Percentiles rank a stretch among this genome's conserved stretches.
Evolutionary conservation across 2,113 vertebrate species (phyloP).

Genomic region (human (Homo sapiens)): DNA sequence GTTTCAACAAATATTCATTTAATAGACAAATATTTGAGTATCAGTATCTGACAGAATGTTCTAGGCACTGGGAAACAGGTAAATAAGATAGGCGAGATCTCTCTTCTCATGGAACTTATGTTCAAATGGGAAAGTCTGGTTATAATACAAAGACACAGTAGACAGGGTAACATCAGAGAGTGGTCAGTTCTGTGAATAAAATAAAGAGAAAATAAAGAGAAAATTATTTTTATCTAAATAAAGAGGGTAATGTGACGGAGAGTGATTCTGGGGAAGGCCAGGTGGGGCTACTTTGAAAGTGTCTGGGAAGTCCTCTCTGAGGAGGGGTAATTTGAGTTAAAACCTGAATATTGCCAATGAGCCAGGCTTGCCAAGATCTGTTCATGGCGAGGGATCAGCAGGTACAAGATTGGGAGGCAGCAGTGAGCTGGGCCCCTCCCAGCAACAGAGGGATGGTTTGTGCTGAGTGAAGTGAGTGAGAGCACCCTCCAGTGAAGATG

Average conservation of each 20-base stretch:
- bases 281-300: not conserved
- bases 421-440: not conserved
- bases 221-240: not conserved
- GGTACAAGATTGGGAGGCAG: not conserved
- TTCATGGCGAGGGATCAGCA: not conserved
- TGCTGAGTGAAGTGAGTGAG: not conserved
- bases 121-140: not conserved
- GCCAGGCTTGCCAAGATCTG: not conserved
- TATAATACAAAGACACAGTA: not conserved
- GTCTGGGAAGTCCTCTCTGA: not conserved
- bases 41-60: not conserved
- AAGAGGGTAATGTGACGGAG: accelerated
- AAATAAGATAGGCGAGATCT: not conserved
- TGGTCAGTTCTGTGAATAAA: not conserved
- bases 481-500: accelerated
- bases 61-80: not conserved
- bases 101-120: not conserved
- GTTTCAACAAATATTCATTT: not conserved
- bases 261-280: not conserved
- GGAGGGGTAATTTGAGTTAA: not conserved
- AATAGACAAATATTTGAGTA: not conserved
- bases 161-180: no score
- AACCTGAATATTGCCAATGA: not conserved
- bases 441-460: not conserved
- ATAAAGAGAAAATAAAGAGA: no score